Base-by-base conservation (phyloP, 2,113 vertebrate genomes). In the Ivindomyrus marchei region DNA sequence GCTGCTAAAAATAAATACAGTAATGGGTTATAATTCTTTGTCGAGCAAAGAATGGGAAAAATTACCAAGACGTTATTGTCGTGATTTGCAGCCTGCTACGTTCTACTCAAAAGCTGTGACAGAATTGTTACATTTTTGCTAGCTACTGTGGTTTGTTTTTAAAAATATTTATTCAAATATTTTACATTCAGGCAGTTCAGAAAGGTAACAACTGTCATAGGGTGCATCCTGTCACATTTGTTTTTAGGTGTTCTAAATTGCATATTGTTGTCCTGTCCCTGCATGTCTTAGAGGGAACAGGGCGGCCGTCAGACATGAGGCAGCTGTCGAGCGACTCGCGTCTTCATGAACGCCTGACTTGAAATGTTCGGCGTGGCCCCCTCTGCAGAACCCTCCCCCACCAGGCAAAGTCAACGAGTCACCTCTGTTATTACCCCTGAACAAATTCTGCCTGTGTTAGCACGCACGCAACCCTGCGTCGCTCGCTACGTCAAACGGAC, bases 401-500 rank as follows among this genome's bases (percentile, higher is more conserved):
- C 21, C 42, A 50, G 83, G 19, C 7, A 85, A 42, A 87, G 49
- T 47, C 85, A 87, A 31, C 85, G 4, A 7, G 47, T 52, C 85
- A 53, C 85, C 53, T 58, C 19, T n/a, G 15, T 88, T 85, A 49
- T 49, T n/a, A 42, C 86, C 50, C 50, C 50, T 2, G 8, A 53
- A 27, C 9, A 39, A 58, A 50, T 42, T 45, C 42, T 45, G 74
- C 80, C 21, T 58, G 85, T 56, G 31, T 36, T 91, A 92, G 93
- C 92, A 92, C 92, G 86, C 86, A 89, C 89, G 56, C 39, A 9
- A 89, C 49, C 86, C 15, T 77, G 85, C 77, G n/a, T 85, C 50
- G 47, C 90, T 89, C 74, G 91, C 88, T 90, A 87, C 46, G 88
- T 91, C 70, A 88, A 91, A 89, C 31, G 24, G 83, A 88, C 90